A percentile compares a stretch with the other conserved stretches of the same genome.
Conservation (phyloP, 2,888 invertebrate species). For the Gisinianus flammeolus region DNA sequence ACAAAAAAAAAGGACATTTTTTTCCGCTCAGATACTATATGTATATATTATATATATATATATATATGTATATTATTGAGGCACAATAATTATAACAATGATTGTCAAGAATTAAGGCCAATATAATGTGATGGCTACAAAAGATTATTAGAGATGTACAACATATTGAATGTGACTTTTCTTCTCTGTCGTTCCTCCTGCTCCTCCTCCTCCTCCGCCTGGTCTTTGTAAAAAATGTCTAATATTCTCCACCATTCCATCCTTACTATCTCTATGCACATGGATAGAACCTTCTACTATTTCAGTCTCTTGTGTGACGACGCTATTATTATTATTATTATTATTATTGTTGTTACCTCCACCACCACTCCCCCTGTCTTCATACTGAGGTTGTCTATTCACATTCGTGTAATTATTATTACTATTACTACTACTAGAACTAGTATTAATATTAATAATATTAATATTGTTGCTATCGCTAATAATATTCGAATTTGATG, state of each 20-base stretch:
- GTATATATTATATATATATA: background rate
- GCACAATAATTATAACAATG: background rate
- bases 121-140: too few species aligned
- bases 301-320: slow-evolving; percentile 43
- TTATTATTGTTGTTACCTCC: slow-evolving; percentile 21
- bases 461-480: background rate
- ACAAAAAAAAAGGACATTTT: background rate
- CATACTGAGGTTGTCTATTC: slow-evolving; percentile 21
- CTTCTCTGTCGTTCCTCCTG: background rate
- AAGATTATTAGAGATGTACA: slow-evolving; percentile 36
- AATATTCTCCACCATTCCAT: slow-evolving; percentile 17
- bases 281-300: slow-evolving; percentile 34
- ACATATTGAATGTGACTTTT: slow-evolving; percentile 34
- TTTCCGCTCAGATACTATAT: background rate
- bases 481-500: slow-evolving; percentile 28
- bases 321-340: slow-evolving; percentile 19
- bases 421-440: slow-evolving; percentile 34
- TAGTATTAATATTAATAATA: background rate
- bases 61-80: background rate
- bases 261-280: slow-evolving; percentile 5
- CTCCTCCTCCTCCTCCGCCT: background rate
- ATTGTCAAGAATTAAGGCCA: background rate
- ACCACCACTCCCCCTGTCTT: slow-evolving; percentile 33
- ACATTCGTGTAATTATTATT: slow-evolving; percentile 34
- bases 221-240: slow-evolving; percentile 18